phyloP scores from a whole-genome alignment of 1,140 invertebrate genomes.

The Ceratitis capitata region DNA sequence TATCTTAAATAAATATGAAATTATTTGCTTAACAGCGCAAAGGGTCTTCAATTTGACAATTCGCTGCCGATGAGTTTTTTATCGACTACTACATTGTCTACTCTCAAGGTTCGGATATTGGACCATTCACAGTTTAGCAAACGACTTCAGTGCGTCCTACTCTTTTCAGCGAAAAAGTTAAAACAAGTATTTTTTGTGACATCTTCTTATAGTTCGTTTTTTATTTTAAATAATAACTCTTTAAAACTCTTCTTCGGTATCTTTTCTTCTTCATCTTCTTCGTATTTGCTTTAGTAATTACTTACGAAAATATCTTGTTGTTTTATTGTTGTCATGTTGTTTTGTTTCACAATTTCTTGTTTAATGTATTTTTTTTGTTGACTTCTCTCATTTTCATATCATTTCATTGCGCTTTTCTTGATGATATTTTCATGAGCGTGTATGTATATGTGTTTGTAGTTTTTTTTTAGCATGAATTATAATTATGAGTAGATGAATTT shows the following conservation, averaged over 20 bases:
- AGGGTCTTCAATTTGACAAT: no score
- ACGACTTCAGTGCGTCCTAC: no score
- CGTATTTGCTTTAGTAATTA: neutral
- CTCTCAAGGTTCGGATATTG: no score
- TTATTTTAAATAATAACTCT: conserved; percentile 34
- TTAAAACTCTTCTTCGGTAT: neutral
- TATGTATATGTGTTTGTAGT: neutral
- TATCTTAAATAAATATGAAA: no score
- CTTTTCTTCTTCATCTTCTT: neutral
- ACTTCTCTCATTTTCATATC: no score
- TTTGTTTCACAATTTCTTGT: neutral
- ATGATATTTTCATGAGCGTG: neutral
- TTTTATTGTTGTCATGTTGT: neutral
- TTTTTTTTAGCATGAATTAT: neutral
- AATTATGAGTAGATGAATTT: no score
- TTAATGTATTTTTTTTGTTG: neutral
- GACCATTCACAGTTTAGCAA: no score
- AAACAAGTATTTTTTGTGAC: neutral
- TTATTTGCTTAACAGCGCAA: no score
- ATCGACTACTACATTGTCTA: no score
- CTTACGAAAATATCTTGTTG: conserved; percentile 19
- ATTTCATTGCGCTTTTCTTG: neutral
- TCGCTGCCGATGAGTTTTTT: no score
- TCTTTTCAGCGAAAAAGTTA: no score
- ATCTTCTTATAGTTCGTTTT: conserved; percentile 7